phyloP scores from a whole-genome alignment of 2,113 vertebrate genomes.

The Nothoprocta pentlandii region DNA sequence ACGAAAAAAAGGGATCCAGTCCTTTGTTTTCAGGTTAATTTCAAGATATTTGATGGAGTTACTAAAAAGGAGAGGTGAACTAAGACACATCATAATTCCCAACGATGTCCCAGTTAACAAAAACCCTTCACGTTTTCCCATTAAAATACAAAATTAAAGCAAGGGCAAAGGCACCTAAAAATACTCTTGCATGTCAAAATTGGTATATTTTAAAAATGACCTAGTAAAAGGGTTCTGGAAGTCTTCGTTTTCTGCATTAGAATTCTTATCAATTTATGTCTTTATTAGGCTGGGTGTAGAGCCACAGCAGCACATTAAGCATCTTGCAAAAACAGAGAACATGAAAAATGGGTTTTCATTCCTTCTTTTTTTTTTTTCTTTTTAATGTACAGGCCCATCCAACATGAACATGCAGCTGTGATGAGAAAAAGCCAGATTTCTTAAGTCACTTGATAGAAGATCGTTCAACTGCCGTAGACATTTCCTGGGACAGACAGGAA shows the following conservation, averaged over 20 bases:
- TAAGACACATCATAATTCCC: background rate
- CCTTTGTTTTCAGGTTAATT: background rate
- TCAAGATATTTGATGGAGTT: background rate
- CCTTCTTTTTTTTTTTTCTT: too few species aligned
- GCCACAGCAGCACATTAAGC: background rate
- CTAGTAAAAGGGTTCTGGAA: background rate
- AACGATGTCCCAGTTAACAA: background rate
- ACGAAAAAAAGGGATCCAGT: background rate
- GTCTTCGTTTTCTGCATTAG: background rate
- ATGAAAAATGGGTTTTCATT: background rate
- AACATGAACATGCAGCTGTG: background rate
- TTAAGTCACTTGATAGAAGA: fast-evolving
- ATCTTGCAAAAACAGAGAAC: fast-evolving
- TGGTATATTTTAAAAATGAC: background rate
- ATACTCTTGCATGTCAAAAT: background rate
- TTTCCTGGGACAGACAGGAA: background rate
- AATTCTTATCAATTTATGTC: background rate
- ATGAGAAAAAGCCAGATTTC: background rate
- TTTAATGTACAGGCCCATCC: background rate
- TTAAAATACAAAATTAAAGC: slow-evolving; percentile 6
- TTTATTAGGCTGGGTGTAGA: background rate
- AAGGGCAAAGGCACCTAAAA: slow-evolving; percentile 45
- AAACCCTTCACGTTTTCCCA: background rate
- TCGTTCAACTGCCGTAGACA: background rate
- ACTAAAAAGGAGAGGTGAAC: background rate